Evolutionary conservation across 2,113 vertebrate species (phyloP), one percentile per base, ranked within the genome.

Genomic region (Rhynchomys soricoides): DNA sequence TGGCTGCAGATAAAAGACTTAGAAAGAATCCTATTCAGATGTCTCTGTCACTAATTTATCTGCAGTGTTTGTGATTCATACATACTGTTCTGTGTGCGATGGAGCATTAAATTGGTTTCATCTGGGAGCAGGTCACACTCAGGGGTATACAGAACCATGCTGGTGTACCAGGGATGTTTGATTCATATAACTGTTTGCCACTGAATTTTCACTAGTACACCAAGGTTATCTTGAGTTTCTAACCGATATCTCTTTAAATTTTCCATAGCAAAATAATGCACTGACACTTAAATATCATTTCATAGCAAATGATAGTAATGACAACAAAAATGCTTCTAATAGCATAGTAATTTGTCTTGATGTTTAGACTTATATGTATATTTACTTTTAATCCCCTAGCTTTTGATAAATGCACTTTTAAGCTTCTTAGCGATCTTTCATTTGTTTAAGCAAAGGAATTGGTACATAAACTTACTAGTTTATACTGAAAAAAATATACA

Each of bases 41-140:
- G 97, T 98, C 97, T 97, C 98, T 98, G 97, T 96, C 98, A 99
- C 96, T 99, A 99, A 99, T 99, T 99, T 99, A 98, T 99, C 98
- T 98, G 96, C 95, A 94, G 62, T 97, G 98, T 98, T 98, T 98
- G 96, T 95, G 98, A 98, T 99, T 99, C 98, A 98, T 98, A 98
- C 98, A 98, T 98, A 98, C 98, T 98, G 95, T 98, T 98, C 98
- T 98, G 66, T 97, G 98, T 97, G 98, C 98, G 97, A 94, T 94
- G 97, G 97, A 98, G 98, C 98, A 97, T 99, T 99, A 99, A 99
- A 99, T 99, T 99, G 98, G 98, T 99, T 99, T 99, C 98, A 98
- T 97, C 95, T 96, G 98, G 98, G 98, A 99, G 94, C 97, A 98
- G 98, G 98, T 99, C 93, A 97, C 97, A 97, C 97, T 98, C 98